Evolutionary conservation across 1,140 invertebrate genomes (phyloP).

Genomic region (Bombus terrestris): DNA sequence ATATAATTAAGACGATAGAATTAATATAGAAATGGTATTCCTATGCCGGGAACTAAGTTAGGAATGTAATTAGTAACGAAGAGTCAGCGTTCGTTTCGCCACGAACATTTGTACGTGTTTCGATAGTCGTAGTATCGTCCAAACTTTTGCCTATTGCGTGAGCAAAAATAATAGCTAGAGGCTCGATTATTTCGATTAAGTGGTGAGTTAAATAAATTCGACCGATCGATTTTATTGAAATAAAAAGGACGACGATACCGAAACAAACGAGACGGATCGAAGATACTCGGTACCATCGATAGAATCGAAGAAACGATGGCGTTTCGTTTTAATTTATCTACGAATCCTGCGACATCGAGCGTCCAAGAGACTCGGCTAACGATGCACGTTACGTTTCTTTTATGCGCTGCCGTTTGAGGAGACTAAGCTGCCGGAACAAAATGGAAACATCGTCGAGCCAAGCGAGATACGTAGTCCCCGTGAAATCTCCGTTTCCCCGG

Average conservation of each 20-base stretch:
- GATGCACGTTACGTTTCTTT: constrained; percentile 9
- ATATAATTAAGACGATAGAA: too few relatives aligned
- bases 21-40: too few relatives aligned
- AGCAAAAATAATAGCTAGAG: too few relatives aligned
- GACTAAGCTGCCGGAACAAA: constrained; percentile 8
- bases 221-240: too few relatives aligned
- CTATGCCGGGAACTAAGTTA: accelerated
- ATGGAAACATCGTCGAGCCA: background rate
- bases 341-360: background rate
- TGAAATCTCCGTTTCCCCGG: background rate
- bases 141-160: too few relatives aligned
- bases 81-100: too few relatives aligned
- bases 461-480: too few relatives aligned
- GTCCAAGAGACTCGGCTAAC: background rate
- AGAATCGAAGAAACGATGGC: background rate
- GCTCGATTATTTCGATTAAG: too few relatives aligned
- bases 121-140: too few relatives aligned
- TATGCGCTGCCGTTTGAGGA: constrained; percentile 5
- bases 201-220: accelerated
- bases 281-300: background rate
- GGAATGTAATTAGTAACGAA: too few relatives aligned
- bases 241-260: accelerated
- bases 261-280: background rate
- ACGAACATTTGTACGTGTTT: too few relatives aligned
- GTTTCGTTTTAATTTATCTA: background rate